Conservation (phyloP, 35 echinoderm and acorn worm species). For the Apostichopus californicus region DNA sequence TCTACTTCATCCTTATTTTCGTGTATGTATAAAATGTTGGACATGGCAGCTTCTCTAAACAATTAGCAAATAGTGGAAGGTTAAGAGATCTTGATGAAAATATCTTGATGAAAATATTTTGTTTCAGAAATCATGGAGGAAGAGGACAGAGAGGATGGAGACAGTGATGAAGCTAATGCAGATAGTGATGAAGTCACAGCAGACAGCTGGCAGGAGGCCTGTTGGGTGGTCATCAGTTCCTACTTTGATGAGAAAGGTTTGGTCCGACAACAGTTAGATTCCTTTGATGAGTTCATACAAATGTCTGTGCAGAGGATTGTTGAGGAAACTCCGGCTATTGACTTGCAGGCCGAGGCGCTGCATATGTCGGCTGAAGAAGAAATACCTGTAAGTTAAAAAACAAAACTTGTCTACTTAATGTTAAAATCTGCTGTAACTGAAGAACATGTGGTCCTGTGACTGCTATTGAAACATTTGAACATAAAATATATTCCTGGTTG, state of each 20-base stretch:
- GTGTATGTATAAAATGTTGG: not conserved
- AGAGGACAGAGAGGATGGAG: not conserved
- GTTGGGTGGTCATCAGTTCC: constrained; percentile 98
- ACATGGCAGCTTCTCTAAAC: not conserved
- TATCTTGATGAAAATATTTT: not conserved
- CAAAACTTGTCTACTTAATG: not conserved
- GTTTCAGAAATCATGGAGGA: too few relatives aligned
- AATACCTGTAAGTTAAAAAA: constrained; percentile 72
- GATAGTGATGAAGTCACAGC: constrained; percentile 87
- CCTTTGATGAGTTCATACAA: constrained; percentile 96
- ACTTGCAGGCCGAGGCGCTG: constrained; percentile 86
- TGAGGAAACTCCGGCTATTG: constrained; percentile 88
- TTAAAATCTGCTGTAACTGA: too few relatives aligned
- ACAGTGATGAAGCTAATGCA: constrained; percentile 42
- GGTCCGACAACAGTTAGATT: constrained; percentile 90
- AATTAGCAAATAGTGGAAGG: not conserved
- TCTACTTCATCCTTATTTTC: not conserved
- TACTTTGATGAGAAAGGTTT: constrained; percentile 99
- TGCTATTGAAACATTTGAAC: too few relatives aligned
- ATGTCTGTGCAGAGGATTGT: constrained; percentile 98
- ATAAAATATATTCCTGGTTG: too few relatives aligned
- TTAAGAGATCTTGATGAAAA: not conserved
- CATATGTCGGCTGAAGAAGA: constrained; percentile 87
- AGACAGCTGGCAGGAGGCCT: constrained; percentile 83
- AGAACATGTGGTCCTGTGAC: too few relatives aligned